phyloP scores from a whole-genome alignment of 2,113 vertebrate genomes.

The Lycaon pictus region DNA sequence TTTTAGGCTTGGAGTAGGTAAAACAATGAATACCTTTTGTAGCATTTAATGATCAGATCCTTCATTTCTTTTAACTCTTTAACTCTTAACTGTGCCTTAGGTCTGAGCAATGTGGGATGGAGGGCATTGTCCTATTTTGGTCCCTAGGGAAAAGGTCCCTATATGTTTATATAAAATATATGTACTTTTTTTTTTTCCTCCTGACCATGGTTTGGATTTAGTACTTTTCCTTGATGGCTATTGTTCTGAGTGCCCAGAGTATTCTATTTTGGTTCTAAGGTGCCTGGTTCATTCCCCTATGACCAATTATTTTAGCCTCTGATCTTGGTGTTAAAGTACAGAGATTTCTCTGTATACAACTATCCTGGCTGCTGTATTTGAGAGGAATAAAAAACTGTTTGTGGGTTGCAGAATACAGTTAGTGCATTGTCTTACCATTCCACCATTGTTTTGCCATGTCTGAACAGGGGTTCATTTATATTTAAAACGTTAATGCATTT shows the following conservation, averaged over 20 bases:
- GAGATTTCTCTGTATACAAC: conserved; percentile 53
- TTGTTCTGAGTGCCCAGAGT: conserved; percentile 51
- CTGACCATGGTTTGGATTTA: neutral
- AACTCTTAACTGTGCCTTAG: neutral
- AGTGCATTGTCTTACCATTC: conserved; percentile 25
- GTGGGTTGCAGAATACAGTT: conserved; percentile 57
- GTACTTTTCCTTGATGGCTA: conserved; percentile 18
- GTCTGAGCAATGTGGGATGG: neutral
- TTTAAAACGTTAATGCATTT: conserved; percentile 32
- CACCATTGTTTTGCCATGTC: neutral
- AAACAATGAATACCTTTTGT: conserved; percentile 2
- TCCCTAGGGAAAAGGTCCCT: neutral
- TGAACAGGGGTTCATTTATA: conserved; percentile 54
- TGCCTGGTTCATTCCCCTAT: conserved; percentile 54
- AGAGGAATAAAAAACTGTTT: conserved; percentile 54
- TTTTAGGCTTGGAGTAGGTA: conserved; percentile 53
- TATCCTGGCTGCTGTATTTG: conserved; percentile 55
- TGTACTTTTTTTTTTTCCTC: neutral
- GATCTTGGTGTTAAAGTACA: conserved; percentile 70
- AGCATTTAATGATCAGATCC: neutral
- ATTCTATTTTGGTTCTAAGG: conserved; percentile 57
- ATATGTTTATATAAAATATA: neutral
- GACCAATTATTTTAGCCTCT: conserved; percentile 70
- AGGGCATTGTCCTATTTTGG: neutral
- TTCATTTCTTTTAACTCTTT: conserved; percentile 34